Conservation (phyloP, 1,140 invertebrate species). For the Triops longicaudatus region DNA sequence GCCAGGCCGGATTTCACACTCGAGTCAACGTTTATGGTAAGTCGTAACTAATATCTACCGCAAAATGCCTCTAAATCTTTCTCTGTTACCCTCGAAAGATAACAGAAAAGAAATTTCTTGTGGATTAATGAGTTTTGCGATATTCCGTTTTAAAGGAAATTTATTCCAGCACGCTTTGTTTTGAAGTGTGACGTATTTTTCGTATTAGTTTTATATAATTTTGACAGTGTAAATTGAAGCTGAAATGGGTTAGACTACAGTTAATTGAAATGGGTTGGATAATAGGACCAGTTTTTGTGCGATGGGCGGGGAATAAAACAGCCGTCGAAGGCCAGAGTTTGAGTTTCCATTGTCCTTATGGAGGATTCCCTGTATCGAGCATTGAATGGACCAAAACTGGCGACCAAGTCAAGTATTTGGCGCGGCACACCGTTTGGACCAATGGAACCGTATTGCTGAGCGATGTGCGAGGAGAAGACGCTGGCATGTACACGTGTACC, state of each 20-base stretch:
- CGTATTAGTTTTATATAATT: too few relatives aligned
- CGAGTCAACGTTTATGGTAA: conserved; percentile 79
- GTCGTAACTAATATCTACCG: conserved; percentile 29
- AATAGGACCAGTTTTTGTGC: conserved; percentile 41
- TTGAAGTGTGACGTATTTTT: too few relatives aligned
- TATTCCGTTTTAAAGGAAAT: too few relatives aligned
- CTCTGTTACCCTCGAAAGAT: not conserved
- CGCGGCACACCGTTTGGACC: conserved; percentile 36
- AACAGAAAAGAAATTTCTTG: not conserved
- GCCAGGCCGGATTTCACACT: conserved; percentile 57
- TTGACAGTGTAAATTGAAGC: too few relatives aligned
- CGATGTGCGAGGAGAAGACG: conserved; percentile 40
- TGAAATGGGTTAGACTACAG: too few relatives aligned
- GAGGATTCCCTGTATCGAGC: conserved; percentile 41
- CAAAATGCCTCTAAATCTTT: not conserved
- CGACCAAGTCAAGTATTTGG: conserved; percentile 36
- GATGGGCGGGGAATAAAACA: conserved; percentile 43
- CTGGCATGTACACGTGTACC: conserved; percentile 43
- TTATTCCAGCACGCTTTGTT: too few relatives aligned
- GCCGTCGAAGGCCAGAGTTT: conserved; percentile 41
- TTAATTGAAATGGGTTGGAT: not conserved
- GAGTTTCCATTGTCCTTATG: conserved; percentile 40
- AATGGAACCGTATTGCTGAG: conserved; percentile 42
- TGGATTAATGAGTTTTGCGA: too few relatives aligned
- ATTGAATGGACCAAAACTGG: conserved; percentile 40